These are phyloP conservation scores for Aspidapion aeneum DNA, from an alignment of 2,888 invertebrate species.

Conservation along the genomic window DNA sequence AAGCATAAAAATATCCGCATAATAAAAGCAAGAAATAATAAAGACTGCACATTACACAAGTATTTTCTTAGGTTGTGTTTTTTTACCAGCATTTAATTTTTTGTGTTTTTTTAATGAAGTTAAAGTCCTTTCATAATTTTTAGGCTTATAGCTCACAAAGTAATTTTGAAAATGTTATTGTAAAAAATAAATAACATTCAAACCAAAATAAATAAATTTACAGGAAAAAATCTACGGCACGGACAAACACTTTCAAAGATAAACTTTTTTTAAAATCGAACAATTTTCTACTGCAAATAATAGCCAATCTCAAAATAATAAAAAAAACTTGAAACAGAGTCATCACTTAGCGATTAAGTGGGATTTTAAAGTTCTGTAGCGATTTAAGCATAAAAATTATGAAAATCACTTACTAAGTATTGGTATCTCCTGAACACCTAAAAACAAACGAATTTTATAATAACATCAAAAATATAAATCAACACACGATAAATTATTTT, in stretches of 20 bases:
- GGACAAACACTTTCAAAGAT: not conserved
- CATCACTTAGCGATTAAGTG: constrained; percentile 19
- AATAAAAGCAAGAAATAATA: too few relatives aligned
- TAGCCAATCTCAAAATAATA: constrained; percentile 13
- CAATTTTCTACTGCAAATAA: not conserved
- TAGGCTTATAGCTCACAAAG: not conserved
- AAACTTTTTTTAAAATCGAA: not conserved
- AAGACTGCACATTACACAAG: constrained; percentile 43
- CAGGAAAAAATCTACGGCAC: not conserved
- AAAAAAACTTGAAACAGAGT: constrained; percentile 25
- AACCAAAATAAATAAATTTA: not conserved
- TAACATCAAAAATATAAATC: not conserved
- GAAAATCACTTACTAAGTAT: constrained; percentile 24
- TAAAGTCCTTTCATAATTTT: not conserved
- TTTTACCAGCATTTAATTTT: constrained; percentile 30
- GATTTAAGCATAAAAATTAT: constrained; percentile 18
- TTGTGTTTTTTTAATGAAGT: constrained; percentile 20
- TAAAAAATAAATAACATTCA: not conserved
- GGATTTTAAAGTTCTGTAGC: constrained; percentile 19
- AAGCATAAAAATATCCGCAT: too few relatives aligned
- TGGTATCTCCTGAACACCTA: constrained; percentile 25
- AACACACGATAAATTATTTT: constrained; percentile 19
- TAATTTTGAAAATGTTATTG: not conserved
- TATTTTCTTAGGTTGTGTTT: not conserved
- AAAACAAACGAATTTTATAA: constrained; percentile 15